These are phyloP conservation scores for Drosophila peninsularis DNA, from an alignment of 2,888 invertebrate genomes.

Conservation along the genomic window DNA sequence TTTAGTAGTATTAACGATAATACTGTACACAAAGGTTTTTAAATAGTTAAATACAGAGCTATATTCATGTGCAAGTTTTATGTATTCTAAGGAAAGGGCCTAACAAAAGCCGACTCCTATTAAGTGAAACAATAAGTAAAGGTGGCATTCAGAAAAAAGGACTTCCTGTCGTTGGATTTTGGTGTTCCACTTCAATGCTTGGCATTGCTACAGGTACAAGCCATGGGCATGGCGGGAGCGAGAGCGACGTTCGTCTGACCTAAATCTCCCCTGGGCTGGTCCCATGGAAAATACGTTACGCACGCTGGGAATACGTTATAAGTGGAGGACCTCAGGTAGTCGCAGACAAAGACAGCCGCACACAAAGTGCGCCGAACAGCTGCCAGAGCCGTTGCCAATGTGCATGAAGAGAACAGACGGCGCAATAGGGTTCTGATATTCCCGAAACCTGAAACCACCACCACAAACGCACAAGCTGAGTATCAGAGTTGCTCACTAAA, in stretches of 20 bases:
- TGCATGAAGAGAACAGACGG: conserved; percentile 13
- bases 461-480: conserved; percentile 21
- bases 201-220: conserved; percentile 58
- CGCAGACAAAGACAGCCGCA: conserved; percentile 34
- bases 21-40: not conserved
- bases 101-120: conserved; percentile 36
- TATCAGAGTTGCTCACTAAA: conserved; percentile 2
- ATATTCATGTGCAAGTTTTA: conserved; percentile 3
- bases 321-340: conserved; percentile 53
- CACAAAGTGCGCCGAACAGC: conserved; percentile 36
- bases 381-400: conserved; percentile 45
- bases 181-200: conserved; percentile 49
- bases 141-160: conserved; percentile 39
- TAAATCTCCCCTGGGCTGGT: conserved; percentile 46
- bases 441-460: conserved; percentile 60
- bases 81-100: conserved; percentile 3
- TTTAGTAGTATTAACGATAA: not conserved
- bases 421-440: conserved; percentile 51
- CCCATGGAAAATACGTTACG: conserved; percentile 57
- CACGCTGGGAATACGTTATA: conserved; percentile 40
- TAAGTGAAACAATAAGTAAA: conserved; percentile 44
- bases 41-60: not conserved
- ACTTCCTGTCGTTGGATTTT: conserved; percentile 64
- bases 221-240: not conserved
- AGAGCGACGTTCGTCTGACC: conserved; percentile 40